Conservation (phyloP, 92 coral and sea anemone genomes). For the Bergia puertoricense region DNA sequence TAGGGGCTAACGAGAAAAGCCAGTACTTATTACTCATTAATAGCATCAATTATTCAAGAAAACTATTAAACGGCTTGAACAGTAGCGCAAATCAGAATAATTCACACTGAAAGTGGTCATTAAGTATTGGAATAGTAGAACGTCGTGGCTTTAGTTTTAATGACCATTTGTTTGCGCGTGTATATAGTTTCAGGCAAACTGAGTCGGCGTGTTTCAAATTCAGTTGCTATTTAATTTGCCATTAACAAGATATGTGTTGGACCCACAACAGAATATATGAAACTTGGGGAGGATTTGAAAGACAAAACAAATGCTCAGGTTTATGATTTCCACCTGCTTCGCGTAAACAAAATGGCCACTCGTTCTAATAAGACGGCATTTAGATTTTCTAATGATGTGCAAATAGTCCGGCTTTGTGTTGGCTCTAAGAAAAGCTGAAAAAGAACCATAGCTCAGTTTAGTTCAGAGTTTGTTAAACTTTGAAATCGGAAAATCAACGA, state of each 20-base stretch:
- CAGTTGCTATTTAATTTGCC: conserved; percentile 36
- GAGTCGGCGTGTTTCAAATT: conserved; percentile 31
- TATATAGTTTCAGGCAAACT: neutral
- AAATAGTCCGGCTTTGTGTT: conserved; percentile 21
- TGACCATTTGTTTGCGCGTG: conserved; percentile 35
- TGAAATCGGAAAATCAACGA: neutral
- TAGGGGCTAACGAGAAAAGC: conserved; percentile 39
- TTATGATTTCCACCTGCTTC: conserved; percentile 24
- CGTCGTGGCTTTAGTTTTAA: neutral
- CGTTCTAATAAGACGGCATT: conserved; percentile 13
- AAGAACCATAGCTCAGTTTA: conserved; percentile 2
- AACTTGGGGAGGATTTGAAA: conserved; percentile 22
- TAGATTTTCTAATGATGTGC: conserved; percentile 40
- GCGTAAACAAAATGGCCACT: conserved; percentile 37
- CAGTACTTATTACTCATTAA: conserved; percentile 34
- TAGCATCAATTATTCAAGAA: conserved; percentile 44
- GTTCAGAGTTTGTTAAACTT: neutral
- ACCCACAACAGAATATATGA: conserved; percentile 6
- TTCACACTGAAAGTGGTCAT: conserved; percentile 37
- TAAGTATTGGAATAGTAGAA: conserved; percentile 3
- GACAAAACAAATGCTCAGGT: conserved; percentile 6
- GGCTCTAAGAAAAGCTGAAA: neutral
- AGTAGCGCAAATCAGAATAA: conserved; percentile 35
- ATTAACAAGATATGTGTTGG: conserved; percentile 8
- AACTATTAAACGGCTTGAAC: conserved; percentile 35